Evolutionary conservation across 2,888 invertebrate species (phyloP).

Genomic region (Laothoe populi): DNA sequence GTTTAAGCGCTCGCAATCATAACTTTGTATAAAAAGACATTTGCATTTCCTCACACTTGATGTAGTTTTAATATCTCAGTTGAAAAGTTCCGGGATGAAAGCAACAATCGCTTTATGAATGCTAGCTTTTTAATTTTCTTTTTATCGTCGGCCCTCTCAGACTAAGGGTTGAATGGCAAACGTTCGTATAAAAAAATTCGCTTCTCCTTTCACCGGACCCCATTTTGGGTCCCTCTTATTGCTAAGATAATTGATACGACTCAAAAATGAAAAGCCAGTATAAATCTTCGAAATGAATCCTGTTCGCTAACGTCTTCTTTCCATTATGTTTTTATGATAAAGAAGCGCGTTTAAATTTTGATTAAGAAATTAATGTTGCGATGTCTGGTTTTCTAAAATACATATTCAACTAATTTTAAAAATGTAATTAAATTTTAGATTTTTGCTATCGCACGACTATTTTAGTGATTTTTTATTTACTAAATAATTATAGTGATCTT

Average conservation of each 20-base stretch:
- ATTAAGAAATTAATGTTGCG: slow-evolving; percentile 9
- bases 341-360: slow-evolving; percentile 17
- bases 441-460: not conserved
- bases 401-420: not conserved
- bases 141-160: slow-evolving; percentile 58
- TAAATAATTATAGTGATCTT: too few relatives aligned
- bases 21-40: slow-evolving; percentile 49
- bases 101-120: slow-evolving; percentile 61
- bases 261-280: slow-evolving; percentile 34
- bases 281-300: slow-evolving; percentile 29
- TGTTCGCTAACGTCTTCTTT: slow-evolving; percentile 12
- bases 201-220: slow-evolving; percentile 48
- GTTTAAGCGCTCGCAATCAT: slow-evolving; percentile 34
- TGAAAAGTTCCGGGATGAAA: slow-evolving; percentile 40
- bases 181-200: slow-evolving; percentile 45
- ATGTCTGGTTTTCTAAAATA: not conserved
- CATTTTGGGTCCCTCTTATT: slow-evolving; percentile 44
- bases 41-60: slow-evolving; percentile 46
- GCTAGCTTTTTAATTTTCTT: slow-evolving; percentile 57
- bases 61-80: slow-evolving; percentile 55
- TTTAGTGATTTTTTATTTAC: too few relatives aligned
- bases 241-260: slow-evolving; percentile 49
- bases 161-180: slow-evolving; percentile 50
- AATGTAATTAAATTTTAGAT: not conserved
- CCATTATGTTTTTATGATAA: slow-evolving; percentile 27